A percentile compares a stretch with the other conserved stretches of the same genome.
Conservation (phyloP, 2,888 invertebrate species). For the Caenorhabditis zanzibari region DNA sequence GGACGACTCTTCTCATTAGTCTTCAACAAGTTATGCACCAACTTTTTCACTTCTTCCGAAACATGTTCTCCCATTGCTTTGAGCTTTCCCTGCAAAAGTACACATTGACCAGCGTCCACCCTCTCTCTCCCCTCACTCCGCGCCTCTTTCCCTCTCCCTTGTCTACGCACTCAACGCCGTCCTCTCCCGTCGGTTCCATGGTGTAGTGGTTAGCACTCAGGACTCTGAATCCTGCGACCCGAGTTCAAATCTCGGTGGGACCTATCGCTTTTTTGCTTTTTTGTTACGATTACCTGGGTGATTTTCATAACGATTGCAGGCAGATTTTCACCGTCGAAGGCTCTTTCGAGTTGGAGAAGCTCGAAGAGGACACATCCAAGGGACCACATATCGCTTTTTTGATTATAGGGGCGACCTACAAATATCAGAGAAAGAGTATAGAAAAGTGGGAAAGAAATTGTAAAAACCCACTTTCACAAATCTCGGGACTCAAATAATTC, state of each 20-base stretch:
- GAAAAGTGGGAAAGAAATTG: too few relatives aligned
- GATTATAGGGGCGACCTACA: conserved; percentile 86
- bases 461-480: conserved; percentile 88
- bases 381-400: conserved; percentile 92
- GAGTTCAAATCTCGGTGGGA: conserved; percentile 78
- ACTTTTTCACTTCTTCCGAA: conserved; percentile 45
- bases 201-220: conserved; percentile 78
- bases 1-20: conserved; percentile 66
- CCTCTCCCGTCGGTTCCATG: conserved; percentile 62
- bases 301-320: conserved; percentile 77
- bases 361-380: conserved; percentile 92
- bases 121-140: background rate
- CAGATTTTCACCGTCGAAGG: conserved; percentile 75
- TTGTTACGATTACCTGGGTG: conserved; percentile 58
- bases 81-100: conserved; percentile 45
- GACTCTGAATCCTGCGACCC: conserved; percentile 77
- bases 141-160: background rate
- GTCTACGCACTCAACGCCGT: conserved; percentile 4
- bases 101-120: background rate
- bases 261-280: conserved; percentile 57
- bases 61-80: conserved; percentile 48
- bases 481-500: conserved; percentile 91
- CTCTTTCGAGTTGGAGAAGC: conserved; percentile 68
- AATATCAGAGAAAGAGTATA: conserved; percentile 8
- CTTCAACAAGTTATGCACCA: conserved; percentile 58